Evolutionary conservation across 2,797 vertebrate genomes (phyloP), one percentile per base, ranked within the genome.

Genomic region (Centroberyx gerrardi): DNA sequence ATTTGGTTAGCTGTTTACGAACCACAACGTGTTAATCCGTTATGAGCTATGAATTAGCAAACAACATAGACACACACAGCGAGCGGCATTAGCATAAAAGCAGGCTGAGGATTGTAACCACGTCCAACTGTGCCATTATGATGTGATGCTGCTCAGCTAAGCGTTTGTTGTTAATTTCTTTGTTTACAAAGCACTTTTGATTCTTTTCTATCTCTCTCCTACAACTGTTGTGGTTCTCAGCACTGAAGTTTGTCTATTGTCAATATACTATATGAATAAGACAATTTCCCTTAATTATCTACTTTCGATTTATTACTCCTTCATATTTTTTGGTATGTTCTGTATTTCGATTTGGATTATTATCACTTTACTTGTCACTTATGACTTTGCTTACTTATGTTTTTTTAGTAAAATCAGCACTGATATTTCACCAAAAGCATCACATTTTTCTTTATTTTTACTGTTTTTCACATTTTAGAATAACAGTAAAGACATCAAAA

Each of bases 1-100:
- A 72, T 81, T 85, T 73, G 68, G 51, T 85, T 80, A 73, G 74
- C 64, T 81, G 82, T 87, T 93, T 82, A 71, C 53, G 46, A 85
- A 76, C 18, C 80, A 68, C 53, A 49, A 56, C 70, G 22, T 88
- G 86, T 88, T 84, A 71, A 74, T 74, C 61, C 74, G 80, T 87
- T 80, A 76, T 58, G 72, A 79, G 74, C 62, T 33, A 55, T 79
- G 82, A 81, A 81, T 86, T 60, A 86, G 76, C 63, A 70, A 66
- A 73, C 62, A 62, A 65, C 56, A 36, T 40, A 12, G 40, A 29
- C 71, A 14, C 64, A 77, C 67, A 22, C 72, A 33, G 72, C 29
- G 67, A 58, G 53, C 0, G 2, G 3, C 29, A 76, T 86, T 80
- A 84, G 70, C 82, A 83, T 81, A 66, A 78, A 75, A 74, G 76